Evolutionary conservation across 1,140 invertebrate genomes (phyloP).

Genomic region (Drosophila nigromelanica): DNA sequence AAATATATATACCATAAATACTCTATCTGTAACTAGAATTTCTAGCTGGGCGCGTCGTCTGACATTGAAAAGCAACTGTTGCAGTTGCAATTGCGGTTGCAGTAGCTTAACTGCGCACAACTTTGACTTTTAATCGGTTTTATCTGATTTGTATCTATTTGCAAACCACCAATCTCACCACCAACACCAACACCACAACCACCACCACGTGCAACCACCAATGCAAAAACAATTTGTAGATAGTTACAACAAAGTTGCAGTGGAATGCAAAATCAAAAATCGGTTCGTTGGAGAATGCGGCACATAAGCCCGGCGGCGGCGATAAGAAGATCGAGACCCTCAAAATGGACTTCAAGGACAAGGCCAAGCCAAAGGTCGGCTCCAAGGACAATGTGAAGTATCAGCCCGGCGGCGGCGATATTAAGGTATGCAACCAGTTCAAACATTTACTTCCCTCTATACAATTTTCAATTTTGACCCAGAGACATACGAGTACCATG

Average conservation of each 20-base stretch:
- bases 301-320: conserved; percentile 95
- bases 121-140: conserved; percentile 54
- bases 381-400: conserved; percentile 93
- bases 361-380: conserved; percentile 95
- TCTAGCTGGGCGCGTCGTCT: conserved; percentile 22
- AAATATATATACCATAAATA: background rate
- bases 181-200: conserved; percentile 24
- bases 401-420: conserved; percentile 90
- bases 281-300: conserved; percentile 96
- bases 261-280: conserved; percentile 97
- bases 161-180: conserved; percentile 32
- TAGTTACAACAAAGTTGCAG: conserved; percentile 92
- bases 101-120: background rate
- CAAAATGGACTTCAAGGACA: conserved; percentile 95
- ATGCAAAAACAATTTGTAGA: conserved; percentile 85
- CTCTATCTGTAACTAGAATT: conserved; percentile 16
- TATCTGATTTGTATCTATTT: conserved; percentile 70
- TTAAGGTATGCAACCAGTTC: conserved; percentile 89
- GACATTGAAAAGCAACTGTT: conserved; percentile 41
- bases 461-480: conserved; percentile 23
- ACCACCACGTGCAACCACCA: conserved; percentile 19
- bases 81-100: conserved; percentile 19
- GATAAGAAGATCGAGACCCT: conserved; percentile 96
- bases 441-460: conserved; percentile 21
- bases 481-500: background rate